Percentiles rank a stretch among this genome's conserved stretches.
Conservation (phyloP, 2,888 invertebrate genomes). For the Apeira syringaria region DNA sequence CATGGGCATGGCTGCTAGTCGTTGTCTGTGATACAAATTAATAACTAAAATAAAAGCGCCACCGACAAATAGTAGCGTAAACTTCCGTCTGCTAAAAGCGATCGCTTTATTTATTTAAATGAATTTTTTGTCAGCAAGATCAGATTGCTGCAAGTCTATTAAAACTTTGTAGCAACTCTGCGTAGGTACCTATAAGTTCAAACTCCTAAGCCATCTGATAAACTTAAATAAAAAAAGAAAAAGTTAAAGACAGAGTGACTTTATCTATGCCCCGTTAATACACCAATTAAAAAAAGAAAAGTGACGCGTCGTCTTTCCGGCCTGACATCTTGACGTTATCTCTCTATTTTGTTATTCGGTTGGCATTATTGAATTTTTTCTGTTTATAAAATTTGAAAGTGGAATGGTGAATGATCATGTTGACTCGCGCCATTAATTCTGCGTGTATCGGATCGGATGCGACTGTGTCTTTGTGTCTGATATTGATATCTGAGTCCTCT, state of each 20-base stretch:
- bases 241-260: slow-evolving; percentile 61
- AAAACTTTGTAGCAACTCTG: slow-evolving; percentile 74
- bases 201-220: slow-evolving; percentile 81
- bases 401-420: slow-evolving; percentile 33
- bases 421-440: slow-evolving; percentile 51
- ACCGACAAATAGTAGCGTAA: slow-evolving; percentile 25
- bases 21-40: slow-evolving; percentile 11
- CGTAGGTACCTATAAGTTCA: slow-evolving; percentile 79
- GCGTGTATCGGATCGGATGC: slow-evolving; percentile 38
- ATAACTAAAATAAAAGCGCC: slow-evolving; percentile 12
- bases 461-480: no score
- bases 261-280: slow-evolving; percentile 79
- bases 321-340: slow-evolving; percentile 48
- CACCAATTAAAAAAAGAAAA: slow-evolving; percentile 79
- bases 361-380: slow-evolving; percentile 45
- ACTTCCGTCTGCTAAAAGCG: slow-evolving; percentile 18
- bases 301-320: slow-evolving; percentile 56
- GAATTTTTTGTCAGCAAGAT: slow-evolving; percentile 62
- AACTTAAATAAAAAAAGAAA: slow-evolving; percentile 55
- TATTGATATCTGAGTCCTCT: slow-evolving; percentile 40
- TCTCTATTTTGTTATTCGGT: slow-evolving; percentile 38
- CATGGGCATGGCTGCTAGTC: no score
- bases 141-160: slow-evolving; percentile 76
- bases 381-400: slow-evolving; percentile 34
- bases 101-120: slow-evolving; percentile 56